Evolutionary conservation across 2,888 invertebrate genomes (phyloP).

Genomic region (Salpingus planirostris): DNA sequence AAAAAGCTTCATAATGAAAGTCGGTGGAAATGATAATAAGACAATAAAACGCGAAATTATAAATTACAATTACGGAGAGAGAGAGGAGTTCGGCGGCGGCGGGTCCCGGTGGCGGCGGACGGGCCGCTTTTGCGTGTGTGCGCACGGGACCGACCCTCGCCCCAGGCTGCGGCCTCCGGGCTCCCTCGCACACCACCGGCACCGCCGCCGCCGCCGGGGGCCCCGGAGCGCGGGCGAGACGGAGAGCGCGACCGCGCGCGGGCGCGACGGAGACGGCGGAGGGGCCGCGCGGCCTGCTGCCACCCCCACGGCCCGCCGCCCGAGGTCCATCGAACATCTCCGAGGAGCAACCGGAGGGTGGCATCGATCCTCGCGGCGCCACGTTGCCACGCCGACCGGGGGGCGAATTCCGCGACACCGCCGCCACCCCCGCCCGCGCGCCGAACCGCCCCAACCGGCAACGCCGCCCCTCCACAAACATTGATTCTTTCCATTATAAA

Average conservation of each 20-base stretch:
- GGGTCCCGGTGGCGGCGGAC: not conserved
- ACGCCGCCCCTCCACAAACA: constrained; percentile 34
- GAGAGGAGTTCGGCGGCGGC: too few relatives aligned
- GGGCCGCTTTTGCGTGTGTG: too few relatives aligned
- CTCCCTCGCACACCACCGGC: not conserved
- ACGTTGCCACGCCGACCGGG: constrained; percentile 29
- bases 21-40: too few relatives aligned
- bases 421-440: too few relatives aligned
- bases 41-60: too few relatives aligned
- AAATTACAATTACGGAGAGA: too few relatives aligned
- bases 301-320: constrained; percentile 12
- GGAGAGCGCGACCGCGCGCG: not conserved
- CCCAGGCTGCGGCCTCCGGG: constrained; percentile 1
- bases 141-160: too few relatives aligned
- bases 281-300: not conserved
- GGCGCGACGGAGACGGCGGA: not conserved
- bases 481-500: constrained; percentile 44
- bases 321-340: constrained; percentile 32
- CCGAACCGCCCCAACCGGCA: constrained; percentile 19
- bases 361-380: constrained; percentile 31
- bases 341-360: constrained; percentile 30
- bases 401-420: constrained; percentile 31
- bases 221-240: not conserved
- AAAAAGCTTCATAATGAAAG: too few relatives aligned
- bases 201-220: not conserved